Conservation (phyloP, 2,113 vertebrate genomes). For the Craseonycteris thonglongyai region DNA sequence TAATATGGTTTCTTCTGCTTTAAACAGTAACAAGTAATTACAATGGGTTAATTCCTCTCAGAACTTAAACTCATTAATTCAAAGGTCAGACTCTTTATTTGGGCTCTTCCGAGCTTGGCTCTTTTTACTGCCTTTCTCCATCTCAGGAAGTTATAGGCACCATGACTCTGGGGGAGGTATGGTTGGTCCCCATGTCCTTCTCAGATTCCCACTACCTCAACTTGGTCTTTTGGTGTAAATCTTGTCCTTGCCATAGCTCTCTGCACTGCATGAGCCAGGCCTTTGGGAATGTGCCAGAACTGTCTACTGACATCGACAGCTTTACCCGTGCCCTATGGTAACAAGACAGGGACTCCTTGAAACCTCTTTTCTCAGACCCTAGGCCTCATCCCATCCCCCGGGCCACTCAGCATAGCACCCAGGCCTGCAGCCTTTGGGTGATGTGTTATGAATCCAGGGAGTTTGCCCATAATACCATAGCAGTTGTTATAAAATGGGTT, state of each 20-base stretch:
- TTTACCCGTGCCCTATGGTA: not conserved
- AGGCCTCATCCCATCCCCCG: not conserved
- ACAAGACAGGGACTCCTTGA: not conserved
- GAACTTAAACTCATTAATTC: constrained; percentile 26
- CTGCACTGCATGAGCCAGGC: not conserved
- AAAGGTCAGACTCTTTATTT: not conserved
- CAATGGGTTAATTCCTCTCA: constrained; percentile 8
- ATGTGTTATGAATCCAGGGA: not conserved
- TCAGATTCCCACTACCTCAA: not conserved
- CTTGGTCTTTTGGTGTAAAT: not conserved
- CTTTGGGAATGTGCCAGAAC: not conserved
- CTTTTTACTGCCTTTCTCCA: not conserved
- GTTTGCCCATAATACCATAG: not conserved
- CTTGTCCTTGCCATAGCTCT: not conserved
- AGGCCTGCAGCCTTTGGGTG: not conserved
- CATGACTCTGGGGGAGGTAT: not conserved
- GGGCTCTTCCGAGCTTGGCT: not conserved
- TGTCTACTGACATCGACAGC: not conserved
- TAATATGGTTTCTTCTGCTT: constrained; percentile 3
- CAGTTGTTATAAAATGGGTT: not conserved
- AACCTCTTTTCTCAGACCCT: not conserved
- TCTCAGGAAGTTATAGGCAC: not conserved
- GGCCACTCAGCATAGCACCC: not conserved
- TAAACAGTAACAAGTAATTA: constrained; percentile 2
- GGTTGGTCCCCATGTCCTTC: not conserved